Base-by-base conservation (phyloP, 37 sponge, comb jelly and placozoan species). In the Trichoplax adhaerens region DNA sequence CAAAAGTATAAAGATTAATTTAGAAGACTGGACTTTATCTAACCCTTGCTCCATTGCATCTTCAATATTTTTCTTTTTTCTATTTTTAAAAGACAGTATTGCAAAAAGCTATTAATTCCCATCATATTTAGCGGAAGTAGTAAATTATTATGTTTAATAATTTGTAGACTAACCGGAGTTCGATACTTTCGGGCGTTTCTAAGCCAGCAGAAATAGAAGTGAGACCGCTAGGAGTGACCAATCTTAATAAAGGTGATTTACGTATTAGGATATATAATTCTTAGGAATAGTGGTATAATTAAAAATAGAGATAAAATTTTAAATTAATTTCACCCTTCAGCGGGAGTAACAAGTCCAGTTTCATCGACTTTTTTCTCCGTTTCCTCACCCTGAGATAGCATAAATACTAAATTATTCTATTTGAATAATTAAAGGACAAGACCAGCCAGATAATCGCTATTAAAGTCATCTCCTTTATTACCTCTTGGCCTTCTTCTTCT, bases 131-230 rank as follows among this genome's bases (percentile, higher is more conserved):
- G 51, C n/a, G 29, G 29, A 29, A 29, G 29, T 29, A 29, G 29
- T 29, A 29, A 29, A 29, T 29, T 29, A 29, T 29, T 29, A 29
- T 29, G 29, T 29, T 29, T 29, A 29, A 29, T 29, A 29, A 29
- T 29, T 29, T 29, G 29, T 4, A n/a, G 5, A 4, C 60, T 73
- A 65, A 81, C 78, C 94, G 85, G 51, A 95, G 87, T 56, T 95
- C 89, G 51, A 95, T 91, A 80, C 88, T 83, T 48, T 88, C 98
- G 2, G 98, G 98, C 47, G 98, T 95, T 65, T 95, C 98, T 49
- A 95, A 69, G 48, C 98, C 98, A 74, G 87, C 93, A n/a, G 98
- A 87, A 0, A 95, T 88, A 52, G 98, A 88, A 3, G 86, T 91
- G 50, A 95, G 76, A 55, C 98, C 98, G 86, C 98, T 95, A 4